Base-by-base conservation (phyloP, 2,888 invertebrate genomes). In the Atethmia centrago region DNA sequence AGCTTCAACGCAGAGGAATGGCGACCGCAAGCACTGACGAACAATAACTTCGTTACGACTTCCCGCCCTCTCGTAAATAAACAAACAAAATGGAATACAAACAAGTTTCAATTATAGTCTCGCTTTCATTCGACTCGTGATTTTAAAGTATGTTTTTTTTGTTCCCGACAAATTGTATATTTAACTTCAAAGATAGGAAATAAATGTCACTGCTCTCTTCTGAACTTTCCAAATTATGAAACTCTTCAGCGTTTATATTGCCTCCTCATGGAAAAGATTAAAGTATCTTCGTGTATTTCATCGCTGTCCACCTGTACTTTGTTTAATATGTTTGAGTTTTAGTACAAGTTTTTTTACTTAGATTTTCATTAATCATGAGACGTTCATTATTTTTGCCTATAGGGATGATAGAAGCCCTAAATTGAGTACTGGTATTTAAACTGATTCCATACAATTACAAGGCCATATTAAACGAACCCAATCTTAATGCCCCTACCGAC, bases 11-110 rank as follows among this genome's bases (percentile, higher is more conserved):
- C 45, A 53, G 72, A 71, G 79, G 61, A 80, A 69, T 66, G 73
- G 71, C 74, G 81, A 81, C 85, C 83, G 71, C 84, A 82, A 80
- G 75, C 75, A 77, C 63, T 84, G 82, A 86, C 87, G 84, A 90
- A 90, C 91, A 91, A 90, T 91, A 92, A 92, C 89, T 90, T 90
- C 83, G 84, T 89, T 90, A 89, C 66, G 80, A 85, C 84, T 86
- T 81, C 85, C 85, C 73, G 80, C 74, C 83, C 85, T 82, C 86
- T 86, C 81, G 82, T 87, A 87, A 90, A 92, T 90, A 91, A 90
- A 89, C 88, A 90, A 88, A 86, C 87, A 89, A 88, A 87, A 90
- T 88, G 85, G 85, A 85, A 86, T 87, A 86, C 85, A 88, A 90
- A 86, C 84, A 80, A 83, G 81, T 87, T 85, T 82, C 78, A 84